Percentiles rank a stretch among this genome's conserved stretches.
These are phyloP conservation scores for Proctacanthus coquilletti DNA, from an alignment of 1,140 invertebrate genomes.

Conservation along the genomic window DNA sequence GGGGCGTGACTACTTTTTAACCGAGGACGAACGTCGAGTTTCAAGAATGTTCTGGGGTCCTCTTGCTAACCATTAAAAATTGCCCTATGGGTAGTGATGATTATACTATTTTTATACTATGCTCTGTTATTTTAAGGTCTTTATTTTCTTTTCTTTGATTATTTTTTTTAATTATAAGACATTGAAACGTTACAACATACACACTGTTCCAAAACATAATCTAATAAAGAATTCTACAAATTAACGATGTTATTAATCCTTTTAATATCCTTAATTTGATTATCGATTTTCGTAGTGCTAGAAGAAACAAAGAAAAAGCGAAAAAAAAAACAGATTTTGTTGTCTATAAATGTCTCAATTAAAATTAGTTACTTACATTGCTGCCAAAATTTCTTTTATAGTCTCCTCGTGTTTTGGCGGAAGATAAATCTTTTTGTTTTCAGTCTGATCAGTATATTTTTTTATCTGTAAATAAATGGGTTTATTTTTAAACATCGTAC, in stretches of 20 bases:
- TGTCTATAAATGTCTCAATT: not conserved
- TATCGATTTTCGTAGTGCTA: slow-evolving; percentile 17
- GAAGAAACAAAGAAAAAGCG: slow-evolving; percentile 1
- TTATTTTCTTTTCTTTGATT: too few relatives aligned
- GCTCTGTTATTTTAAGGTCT: too few relatives aligned
- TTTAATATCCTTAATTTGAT: slow-evolving; percentile 22
- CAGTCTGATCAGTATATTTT: slow-evolving; percentile 16
- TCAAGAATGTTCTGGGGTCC: slow-evolving; percentile 78
- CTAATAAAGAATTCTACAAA: too few relatives aligned
- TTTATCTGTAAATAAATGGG: not conserved
- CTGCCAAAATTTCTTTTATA: slow-evolving; percentile 22
- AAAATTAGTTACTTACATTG: slow-evolving; percentile 9
- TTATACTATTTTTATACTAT: too few relatives aligned
- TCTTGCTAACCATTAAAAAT: slow-evolving; percentile 34
- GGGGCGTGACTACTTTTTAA: slow-evolving; percentile 61
- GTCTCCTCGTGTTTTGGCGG: slow-evolving; percentile 22
- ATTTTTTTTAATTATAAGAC: too few relatives aligned
- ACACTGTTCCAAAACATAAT: too few relatives aligned
- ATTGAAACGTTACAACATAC: too few relatives aligned
- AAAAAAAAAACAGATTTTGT: too few relatives aligned
- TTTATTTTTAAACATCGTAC: not conserved
- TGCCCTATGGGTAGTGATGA: too few relatives aligned
- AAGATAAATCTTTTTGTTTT: slow-evolving; percentile 15
- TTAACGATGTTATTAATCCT: slow-evolving; percentile 24
- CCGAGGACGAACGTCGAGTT: slow-evolving; percentile 54